phyloP scores from a whole-genome alignment of 2,113 vertebrate species.

The Lepus europaeus region DNA sequence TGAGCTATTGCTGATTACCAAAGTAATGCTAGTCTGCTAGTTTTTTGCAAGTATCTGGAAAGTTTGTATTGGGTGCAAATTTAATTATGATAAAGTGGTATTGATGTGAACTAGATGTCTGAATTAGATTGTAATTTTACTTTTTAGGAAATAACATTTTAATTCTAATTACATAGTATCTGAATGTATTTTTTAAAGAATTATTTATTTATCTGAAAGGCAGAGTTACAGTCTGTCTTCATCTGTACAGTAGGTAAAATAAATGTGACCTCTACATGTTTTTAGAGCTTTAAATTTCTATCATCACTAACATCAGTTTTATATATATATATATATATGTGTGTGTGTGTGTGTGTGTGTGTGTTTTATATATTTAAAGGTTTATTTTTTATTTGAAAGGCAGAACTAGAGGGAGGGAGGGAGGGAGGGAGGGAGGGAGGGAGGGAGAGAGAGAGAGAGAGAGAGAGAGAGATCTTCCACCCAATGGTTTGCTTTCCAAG shows the following conservation, averaged over 20 bases:
- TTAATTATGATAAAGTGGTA: neutral
- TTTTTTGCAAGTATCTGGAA: neutral
- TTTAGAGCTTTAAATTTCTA: neutral
- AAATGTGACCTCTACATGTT: neutral
- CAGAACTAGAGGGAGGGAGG: too few relatives aligned
- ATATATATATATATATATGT: too few relatives aligned
- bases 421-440: too few relatives aligned
- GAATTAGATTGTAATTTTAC: neutral
- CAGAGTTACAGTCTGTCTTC: neutral
- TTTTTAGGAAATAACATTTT: neutral
- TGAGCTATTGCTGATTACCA: constrained; percentile 17
- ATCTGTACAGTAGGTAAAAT: neutral
- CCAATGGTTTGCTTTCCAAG: too few relatives aligned
- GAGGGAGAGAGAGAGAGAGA: too few relatives aligned
- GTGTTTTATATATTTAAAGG: too few relatives aligned
- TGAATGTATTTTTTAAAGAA: too few relatives aligned
- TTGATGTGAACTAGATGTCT: constrained; percentile 10
- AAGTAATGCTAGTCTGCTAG: neutral
- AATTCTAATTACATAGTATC: too few relatives aligned
- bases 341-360: too few relatives aligned
- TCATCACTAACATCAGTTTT: neutral
- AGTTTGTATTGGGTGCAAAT: neutral
- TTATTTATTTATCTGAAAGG: too few relatives aligned
- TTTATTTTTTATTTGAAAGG: too few relatives aligned
- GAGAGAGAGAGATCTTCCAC: too few relatives aligned